Conservation (phyloP, 2,888 invertebrate species). For the Autographa gamma region DNA sequence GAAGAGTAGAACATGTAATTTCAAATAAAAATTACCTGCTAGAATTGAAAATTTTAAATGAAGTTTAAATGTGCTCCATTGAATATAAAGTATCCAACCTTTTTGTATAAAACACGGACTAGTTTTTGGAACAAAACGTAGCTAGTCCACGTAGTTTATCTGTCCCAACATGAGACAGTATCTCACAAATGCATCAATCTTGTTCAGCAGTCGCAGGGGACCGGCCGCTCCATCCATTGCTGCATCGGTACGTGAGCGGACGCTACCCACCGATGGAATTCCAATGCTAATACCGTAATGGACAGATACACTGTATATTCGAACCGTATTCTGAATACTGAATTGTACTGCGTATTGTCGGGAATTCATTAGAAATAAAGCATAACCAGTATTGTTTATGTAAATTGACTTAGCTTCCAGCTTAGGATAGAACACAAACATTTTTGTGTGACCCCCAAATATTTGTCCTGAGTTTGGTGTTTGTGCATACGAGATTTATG, state of each 20-base stretch:
- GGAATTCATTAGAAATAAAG: slow-evolving; percentile 16
- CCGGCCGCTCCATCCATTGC: slow-evolving; percentile 59
- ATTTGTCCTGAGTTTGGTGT: neutral
- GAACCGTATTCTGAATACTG: slow-evolving; percentile 46
- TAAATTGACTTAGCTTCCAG: slow-evolving; percentile 3
- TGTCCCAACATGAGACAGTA: slow-evolving; percentile 62
- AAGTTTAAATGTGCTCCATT: too few species aligned
- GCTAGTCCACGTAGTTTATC: slow-evolving; percentile 59
- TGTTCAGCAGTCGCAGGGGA: slow-evolving; percentile 79
- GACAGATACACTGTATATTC: slow-evolving; percentile 57
- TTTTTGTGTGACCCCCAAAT: neutral
- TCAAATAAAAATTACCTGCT: too few species aligned
- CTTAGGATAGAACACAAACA: neutral
- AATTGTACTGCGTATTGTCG: slow-evolving; percentile 41
- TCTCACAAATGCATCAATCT: slow-evolving; percentile 81
- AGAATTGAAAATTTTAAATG: too few species aligned
- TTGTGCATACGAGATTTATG: slow-evolving; percentile 5
- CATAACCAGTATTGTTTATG: neutral
- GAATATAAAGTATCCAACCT: too few species aligned
- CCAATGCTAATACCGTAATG: slow-evolving; percentile 71
- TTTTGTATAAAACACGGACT: neutral
- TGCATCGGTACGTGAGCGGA: slow-evolving; percentile 68
- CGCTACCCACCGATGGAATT: slow-evolving; percentile 69
- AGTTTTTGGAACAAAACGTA: slow-evolving; percentile 47
- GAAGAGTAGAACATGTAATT: too few species aligned